Evolutionary conservation across 1,140 invertebrate genomes (phyloP).

Genomic region (Papilio glaucus): DNA sequence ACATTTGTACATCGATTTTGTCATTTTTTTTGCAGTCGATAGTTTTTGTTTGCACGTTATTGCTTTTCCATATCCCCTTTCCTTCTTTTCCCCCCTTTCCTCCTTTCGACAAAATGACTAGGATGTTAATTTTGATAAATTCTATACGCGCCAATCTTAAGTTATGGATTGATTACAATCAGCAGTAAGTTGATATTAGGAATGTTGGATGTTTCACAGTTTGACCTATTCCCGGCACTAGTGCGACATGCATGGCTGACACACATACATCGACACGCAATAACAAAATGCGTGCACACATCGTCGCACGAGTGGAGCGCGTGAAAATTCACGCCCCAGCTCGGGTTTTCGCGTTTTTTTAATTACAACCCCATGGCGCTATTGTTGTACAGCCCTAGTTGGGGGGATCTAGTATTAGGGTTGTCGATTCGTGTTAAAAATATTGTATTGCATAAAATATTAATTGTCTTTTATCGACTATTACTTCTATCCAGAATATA

Average conservation of each 20-base stretch:
- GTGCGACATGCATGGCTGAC: constrained; percentile 17
- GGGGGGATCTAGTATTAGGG: constrained; percentile 67
- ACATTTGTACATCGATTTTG: too few relatives aligned
- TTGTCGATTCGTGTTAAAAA: constrained; percentile 39
- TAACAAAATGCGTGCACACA: constrained; percentile 38
- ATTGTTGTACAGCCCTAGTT: constrained; percentile 65
- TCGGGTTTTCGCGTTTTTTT: constrained; percentile 60
- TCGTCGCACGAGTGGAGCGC: constrained; percentile 50
- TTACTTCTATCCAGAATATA: too few relatives aligned
- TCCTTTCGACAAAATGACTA: too few relatives aligned
- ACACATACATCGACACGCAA: constrained; percentile 31
- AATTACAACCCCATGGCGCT: constrained; percentile 69
- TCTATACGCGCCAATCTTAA: too few relatives aligned
- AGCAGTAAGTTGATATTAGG: background rate
- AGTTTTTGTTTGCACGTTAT: too few relatives aligned
- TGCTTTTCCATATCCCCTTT: too few relatives aligned
- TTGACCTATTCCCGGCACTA: constrained; percentile 3
- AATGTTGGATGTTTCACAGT: background rate
- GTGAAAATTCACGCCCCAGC: constrained; percentile 69
- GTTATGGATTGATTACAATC: too few relatives aligned
- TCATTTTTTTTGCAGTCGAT: too few relatives aligned
- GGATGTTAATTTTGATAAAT: too few relatives aligned
- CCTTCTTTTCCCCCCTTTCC: too few relatives aligned
- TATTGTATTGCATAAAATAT: background rate
- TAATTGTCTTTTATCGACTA: too few relatives aligned